Conservation (phyloP, 2,888 invertebrate genomes). For the Dioctria rufipes region DNA sequence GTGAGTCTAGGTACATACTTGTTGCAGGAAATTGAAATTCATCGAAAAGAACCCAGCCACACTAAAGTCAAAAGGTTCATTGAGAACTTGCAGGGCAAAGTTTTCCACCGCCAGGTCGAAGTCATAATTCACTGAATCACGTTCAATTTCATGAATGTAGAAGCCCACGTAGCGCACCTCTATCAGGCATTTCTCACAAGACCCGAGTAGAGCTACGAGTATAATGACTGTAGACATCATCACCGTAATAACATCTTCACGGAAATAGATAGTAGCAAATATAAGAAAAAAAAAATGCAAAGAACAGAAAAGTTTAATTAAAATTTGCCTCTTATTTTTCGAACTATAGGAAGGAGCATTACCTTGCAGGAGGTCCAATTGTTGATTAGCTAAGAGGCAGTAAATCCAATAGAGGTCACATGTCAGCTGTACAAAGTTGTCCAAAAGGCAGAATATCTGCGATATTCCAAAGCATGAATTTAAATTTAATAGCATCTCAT, state of each 20-base stretch:
- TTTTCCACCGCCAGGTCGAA: conserved; percentile 45
- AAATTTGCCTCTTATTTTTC: neutral
- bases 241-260: conserved; percentile 8
- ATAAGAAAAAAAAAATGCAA: neutral
- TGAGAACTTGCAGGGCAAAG: conserved; percentile 33
- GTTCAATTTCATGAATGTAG: conserved; percentile 37
- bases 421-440: conserved; percentile 42
- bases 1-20: conserved; percentile 15
- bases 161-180: conserved; percentile 37
- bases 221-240: conserved; percentile 23
- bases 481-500: conserved; percentile 40
- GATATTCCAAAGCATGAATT: conserved; percentile 39
- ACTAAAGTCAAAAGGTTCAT: conserved; percentile 34
- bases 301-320: conserved; percentile 26
- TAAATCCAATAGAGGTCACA: conserved; percentile 45
- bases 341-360: neutral
- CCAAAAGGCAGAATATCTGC: conserved; percentile 34
- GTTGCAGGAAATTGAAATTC: conserved; percentile 50
- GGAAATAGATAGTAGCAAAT: too few relatives aligned
- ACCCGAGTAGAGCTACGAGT: conserved; percentile 30
- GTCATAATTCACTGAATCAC: conserved; percentile 41
- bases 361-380: conserved; percentile 41
- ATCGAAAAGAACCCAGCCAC: conserved; percentile 47
- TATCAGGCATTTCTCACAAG: conserved; percentile 39
- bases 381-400: conserved; percentile 25